Evolutionary conservation across 2,888 invertebrate species (phyloP).

Genomic region (Coelopa pilipes): DNA sequence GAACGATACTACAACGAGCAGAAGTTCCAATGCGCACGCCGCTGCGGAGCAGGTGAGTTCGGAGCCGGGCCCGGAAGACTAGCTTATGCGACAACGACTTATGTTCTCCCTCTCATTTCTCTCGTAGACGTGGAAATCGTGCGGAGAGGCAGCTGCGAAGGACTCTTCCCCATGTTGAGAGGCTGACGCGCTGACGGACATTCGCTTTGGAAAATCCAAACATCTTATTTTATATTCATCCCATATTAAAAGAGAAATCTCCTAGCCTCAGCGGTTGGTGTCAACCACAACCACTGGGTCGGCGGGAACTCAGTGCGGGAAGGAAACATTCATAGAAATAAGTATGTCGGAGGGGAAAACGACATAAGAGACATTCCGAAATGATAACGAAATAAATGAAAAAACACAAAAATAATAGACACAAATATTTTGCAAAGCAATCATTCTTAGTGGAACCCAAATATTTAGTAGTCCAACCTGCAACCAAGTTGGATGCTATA

Average conservation of each 20-base stretch:
- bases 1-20: slow-evolving; percentile 60
- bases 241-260: too few relatives aligned
- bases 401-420: background rate
- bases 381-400: too few relatives aligned
- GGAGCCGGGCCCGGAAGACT: background rate
- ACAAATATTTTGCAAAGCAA: background rate
- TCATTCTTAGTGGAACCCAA: background rate
- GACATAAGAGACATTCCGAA: too few relatives aligned
- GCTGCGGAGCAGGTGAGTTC: slow-evolving; percentile 62
- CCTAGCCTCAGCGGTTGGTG: too few relatives aligned
- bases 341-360: too few relatives aligned
- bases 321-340: too few relatives aligned
- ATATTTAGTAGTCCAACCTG: slow-evolving; percentile 10
- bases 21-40: slow-evolving; percentile 60
- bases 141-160: slow-evolving; percentile 58
- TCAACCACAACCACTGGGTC: too few relatives aligned
- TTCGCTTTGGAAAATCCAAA: background rate
- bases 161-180: slow-evolving; percentile 57
- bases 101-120: slow-evolving; percentile 27
- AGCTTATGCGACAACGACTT: background rate
- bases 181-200: slow-evolving; percentile 46
- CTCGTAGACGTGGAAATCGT: slow-evolving; percentile 59
- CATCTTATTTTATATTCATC: too few relatives aligned
- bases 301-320: too few relatives aligned
- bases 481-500: slow-evolving; percentile 7